Conservation (phyloP, 53 echinoderm and acorn worm species). For the Henricia sp. region DNA sequence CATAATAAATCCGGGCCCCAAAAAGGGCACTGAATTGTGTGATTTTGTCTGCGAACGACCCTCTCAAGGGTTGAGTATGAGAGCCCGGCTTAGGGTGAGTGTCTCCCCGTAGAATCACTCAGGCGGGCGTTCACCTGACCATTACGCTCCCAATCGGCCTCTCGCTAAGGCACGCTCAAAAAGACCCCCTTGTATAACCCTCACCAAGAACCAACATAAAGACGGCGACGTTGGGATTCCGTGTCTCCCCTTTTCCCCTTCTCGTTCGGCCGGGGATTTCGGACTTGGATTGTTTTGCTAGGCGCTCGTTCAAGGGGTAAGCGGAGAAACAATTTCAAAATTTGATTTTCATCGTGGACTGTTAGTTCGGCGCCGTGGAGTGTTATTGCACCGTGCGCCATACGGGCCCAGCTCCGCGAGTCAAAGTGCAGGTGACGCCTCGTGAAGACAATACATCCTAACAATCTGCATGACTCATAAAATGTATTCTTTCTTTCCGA, state of each 20-base stretch:
- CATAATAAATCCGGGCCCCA: constrained; percentile 42
- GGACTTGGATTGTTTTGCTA: constrained; percentile 52
- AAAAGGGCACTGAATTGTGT: constrained; percentile 47
- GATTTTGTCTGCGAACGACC: constrained; percentile 53
- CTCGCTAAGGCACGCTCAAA: background rate
- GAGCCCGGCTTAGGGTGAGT: constrained; percentile 49
- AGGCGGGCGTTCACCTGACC: constrained; percentile 52
- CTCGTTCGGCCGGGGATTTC: constrained; percentile 22
- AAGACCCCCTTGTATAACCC: constrained; percentile 27
- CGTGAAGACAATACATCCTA: background rate
- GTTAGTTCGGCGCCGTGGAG: constrained; percentile 39
- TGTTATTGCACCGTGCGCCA: constrained; percentile 28
- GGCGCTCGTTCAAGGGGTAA: constrained; percentile 55
- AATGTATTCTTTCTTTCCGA: background rate
- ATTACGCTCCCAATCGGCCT: constrained; percentile 15
- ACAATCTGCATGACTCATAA: background rate
- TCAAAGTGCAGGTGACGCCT: constrained; percentile 29
- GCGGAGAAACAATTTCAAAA: constrained; percentile 64
- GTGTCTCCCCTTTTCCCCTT: background rate
- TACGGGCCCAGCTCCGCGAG: background rate
- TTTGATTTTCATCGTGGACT: constrained; percentile 54
- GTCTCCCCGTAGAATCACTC: constrained; percentile 28
- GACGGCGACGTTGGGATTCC: background rate
- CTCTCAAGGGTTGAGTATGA: constrained; percentile 25
- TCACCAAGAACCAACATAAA: constrained; percentile 25